A percentile compares a stretch with the other conserved stretches of the same genome.
phyloP scores from a whole-genome alignment of 37 sponge, comb jelly and placozoan species.

The Hormiphora californensis region DNA sequence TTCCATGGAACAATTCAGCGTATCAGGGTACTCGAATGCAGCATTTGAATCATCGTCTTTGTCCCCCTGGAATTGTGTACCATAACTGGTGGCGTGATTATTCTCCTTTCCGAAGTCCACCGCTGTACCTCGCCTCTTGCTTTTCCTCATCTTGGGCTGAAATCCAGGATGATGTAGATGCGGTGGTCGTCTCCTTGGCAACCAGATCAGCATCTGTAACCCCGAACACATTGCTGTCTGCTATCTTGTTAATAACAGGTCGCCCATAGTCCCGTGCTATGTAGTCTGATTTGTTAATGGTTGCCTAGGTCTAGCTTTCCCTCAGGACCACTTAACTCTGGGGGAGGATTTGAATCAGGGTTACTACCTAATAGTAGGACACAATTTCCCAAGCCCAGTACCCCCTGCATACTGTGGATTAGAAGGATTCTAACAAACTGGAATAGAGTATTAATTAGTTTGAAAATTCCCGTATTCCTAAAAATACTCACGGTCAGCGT shows the following conservation, averaged over 20 bases:
- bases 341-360: not conserved
- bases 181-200: too few species aligned
- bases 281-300: not conserved
- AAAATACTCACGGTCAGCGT: too few species aligned
- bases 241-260: not conserved
- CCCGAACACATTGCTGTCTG: slow-evolving; percentile 12
- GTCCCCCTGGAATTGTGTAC: slow-evolving; percentile 37
- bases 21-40: slow-evolving; percentile 31
- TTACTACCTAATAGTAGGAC: too few species aligned
- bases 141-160: slow-evolving; percentile 9
- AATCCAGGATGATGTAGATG: too few species aligned
- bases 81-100: slow-evolving; percentile 11
- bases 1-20: not conserved
- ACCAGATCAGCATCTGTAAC: too few species aligned
- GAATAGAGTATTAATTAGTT: too few species aligned
- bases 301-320: not conserved
- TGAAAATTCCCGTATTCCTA: too few species aligned
- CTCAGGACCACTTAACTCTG: not conserved
- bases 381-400: too few species aligned
- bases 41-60: not conserved
- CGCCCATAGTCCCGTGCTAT: not conserved
- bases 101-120: slow-evolving; percentile 32
- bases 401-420: too few species aligned
- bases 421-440: too few species aligned
- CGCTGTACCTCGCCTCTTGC: not conserved